A percentile compares a stretch with the other conserved stretches of the same genome.
These are phyloP conservation scores for Cossypha dichroa DNA, from an alignment of 2,797 vertebrate genomes.

Conservation along the genomic window DNA sequence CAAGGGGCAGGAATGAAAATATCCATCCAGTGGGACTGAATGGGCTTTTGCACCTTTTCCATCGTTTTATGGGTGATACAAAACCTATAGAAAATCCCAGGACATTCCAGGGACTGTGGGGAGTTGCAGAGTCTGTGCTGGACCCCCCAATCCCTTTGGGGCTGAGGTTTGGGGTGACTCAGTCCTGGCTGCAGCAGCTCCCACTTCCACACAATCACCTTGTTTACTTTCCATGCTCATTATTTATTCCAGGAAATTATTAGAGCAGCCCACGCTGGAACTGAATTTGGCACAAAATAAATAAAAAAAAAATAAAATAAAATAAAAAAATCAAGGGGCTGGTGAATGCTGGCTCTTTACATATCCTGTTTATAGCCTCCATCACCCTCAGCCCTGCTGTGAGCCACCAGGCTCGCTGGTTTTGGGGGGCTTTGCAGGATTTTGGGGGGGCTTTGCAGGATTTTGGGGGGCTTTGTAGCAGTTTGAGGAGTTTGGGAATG, in stretches of 20 bases:
- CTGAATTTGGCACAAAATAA: constrained; percentile 6
- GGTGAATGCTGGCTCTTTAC: neutral
- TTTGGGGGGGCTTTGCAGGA: neutral
- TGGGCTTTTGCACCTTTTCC: neutral
- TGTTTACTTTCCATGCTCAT: constrained; percentile 37
- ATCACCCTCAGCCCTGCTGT: neutral
- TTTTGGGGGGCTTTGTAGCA: neutral
- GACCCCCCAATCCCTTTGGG: too few relatives aligned
- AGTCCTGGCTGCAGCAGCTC: neutral
- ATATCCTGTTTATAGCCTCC: neutral
- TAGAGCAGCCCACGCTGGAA: constrained; percentile 41
- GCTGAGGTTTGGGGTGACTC: neutral
- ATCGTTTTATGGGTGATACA: neutral
- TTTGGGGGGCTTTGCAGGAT: neutral
- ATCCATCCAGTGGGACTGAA: rapidly evolving
- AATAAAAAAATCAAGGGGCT: neutral
- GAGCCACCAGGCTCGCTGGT: rapidly evolving
- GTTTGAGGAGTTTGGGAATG: neutral
- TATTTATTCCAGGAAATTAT: constrained; percentile 67
- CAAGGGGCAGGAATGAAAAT: neutral
- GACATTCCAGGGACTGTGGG: neutral
- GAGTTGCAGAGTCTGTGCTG: rapidly evolving
- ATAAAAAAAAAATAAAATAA: neutral
- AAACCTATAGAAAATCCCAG: neutral
- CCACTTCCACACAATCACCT: neutral